Evolutionary conservation across 1,140 invertebrate species (phyloP).

Genomic region (Atta colombica): DNA sequence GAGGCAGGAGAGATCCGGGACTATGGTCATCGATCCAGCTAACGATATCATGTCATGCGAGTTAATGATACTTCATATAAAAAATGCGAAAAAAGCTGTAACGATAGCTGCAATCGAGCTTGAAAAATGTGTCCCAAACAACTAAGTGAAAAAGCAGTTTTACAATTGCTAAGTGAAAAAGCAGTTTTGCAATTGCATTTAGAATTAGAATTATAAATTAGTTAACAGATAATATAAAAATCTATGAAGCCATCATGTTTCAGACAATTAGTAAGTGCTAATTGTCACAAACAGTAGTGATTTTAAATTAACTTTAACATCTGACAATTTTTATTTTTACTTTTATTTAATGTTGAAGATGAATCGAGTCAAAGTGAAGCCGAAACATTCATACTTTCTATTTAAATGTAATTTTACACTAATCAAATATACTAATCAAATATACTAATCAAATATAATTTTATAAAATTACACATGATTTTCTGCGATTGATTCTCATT

Average conservation of each 20-base stretch:
- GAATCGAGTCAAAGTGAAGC: too few species aligned
- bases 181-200: not conserved
- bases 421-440: too few species aligned
- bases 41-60: conserved; percentile 40
- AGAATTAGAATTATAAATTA: not conserved
- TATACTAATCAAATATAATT: too few species aligned
- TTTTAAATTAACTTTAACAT: too few species aligned
- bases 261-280: not conserved
- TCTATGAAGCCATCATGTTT: not conserved
- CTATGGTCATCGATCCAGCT: conserved; percentile 47
- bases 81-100: conserved; percentile 35
- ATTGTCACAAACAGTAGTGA: not conserved
- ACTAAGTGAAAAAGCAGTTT: conserved; percentile 2
- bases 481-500: too few species aligned
- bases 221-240: not conserved
- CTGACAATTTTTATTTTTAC: too few species aligned
- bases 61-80: conserved; percentile 53
- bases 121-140: conserved; percentile 38
- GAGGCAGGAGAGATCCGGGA: not conserved
- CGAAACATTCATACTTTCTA: too few species aligned
- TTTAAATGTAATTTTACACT: too few species aligned
- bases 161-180: not conserved
- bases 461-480: too few species aligned
- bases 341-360: too few species aligned
- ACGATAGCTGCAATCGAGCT: conserved; percentile 37